Evolutionary conservation across 2,113 vertebrate genomes (phyloP).

Genomic region (Mastomys coucha): DNA sequence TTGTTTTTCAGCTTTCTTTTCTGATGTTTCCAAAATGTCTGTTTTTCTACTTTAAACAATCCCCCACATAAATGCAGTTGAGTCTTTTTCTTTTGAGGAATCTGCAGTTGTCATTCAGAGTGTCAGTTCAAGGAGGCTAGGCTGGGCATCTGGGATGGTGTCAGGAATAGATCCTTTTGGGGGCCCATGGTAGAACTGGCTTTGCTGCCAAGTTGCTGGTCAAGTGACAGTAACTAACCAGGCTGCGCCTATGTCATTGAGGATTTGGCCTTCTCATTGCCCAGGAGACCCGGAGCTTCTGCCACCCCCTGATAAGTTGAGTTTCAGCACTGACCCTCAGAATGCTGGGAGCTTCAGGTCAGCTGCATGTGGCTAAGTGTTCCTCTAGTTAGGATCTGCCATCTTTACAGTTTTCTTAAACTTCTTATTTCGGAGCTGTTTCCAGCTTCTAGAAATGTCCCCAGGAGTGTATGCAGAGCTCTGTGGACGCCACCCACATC

Average conservation of each 20-base stretch:
- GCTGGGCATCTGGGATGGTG: not conserved
- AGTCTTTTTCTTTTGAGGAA: not conserved
- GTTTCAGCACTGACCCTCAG: fast-evolving
- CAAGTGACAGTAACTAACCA: not conserved
- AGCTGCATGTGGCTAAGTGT: not conserved
- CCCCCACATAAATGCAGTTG: not conserved
- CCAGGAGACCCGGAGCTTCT: not conserved
- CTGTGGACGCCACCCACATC: not conserved
- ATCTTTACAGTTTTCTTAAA: not conserved
- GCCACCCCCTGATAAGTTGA: not conserved
- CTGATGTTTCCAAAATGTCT: conserved; percentile 11
- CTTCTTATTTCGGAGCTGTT: not conserved
- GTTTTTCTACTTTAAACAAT: conserved; percentile 25
- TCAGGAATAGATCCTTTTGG: not conserved
- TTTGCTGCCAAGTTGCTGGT: not conserved
- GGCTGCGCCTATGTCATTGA: not conserved
- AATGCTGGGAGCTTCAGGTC: not conserved
- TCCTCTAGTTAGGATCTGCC: fast-evolving
- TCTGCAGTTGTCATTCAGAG: not conserved
- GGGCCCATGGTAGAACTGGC: fast-evolving
- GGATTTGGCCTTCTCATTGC: not conserved
- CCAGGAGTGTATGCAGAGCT: not conserved
- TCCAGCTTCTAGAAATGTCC: not conserved
- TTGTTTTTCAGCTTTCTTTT: not conserved
- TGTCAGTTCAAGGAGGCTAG: not conserved